Evolutionary conservation across 2,888 invertebrate species (phyloP).

Genomic region (Andrena dorsata): DNA sequence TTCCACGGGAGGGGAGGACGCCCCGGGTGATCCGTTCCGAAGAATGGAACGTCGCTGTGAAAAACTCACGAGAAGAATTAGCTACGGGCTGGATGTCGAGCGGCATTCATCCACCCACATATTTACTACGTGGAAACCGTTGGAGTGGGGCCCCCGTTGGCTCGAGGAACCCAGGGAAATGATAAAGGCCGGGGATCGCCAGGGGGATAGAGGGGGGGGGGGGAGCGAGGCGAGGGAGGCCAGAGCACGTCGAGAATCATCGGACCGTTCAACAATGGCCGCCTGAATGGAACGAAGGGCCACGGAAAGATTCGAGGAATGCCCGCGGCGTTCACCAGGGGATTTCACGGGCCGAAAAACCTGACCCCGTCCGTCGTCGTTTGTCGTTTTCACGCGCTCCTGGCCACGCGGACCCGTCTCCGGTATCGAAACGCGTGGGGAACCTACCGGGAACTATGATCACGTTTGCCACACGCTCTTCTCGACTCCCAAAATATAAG

Average conservation of each 20-base stretch:
- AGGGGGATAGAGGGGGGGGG: background rate
- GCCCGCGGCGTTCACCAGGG: constrained; percentile 37
- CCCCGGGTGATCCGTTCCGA: constrained; percentile 43
- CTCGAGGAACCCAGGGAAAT: constrained; percentile 35
- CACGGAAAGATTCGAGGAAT: constrained; percentile 61
- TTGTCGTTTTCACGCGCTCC: constrained; percentile 43
- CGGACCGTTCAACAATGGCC: constrained; percentile 54
- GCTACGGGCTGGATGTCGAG: constrained; percentile 45
- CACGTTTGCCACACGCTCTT: background rate
- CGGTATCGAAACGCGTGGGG: background rate
- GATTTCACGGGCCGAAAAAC: constrained; percentile 55
- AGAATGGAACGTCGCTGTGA: constrained; percentile 46
- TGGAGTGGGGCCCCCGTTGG: constrained; percentile 19
- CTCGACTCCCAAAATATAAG: too few species aligned
- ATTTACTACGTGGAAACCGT: constrained; percentile 49
- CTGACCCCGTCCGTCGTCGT: constrained; percentile 33
- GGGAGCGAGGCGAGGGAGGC: constrained; percentile 6
- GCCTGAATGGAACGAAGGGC: constrained; percentile 42
- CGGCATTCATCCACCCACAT: constrained; percentile 52
- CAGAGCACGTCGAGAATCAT: constrained; percentile 46
- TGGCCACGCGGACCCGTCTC: too few species aligned
- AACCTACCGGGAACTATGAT: background rate
- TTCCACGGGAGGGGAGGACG: constrained; percentile 1
- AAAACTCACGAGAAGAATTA: constrained; percentile 54
- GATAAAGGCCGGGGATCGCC: constrained; percentile 27